Conservation (phyloP, 1,140 invertebrate genomes). For the Ostrea edulis region DNA sequence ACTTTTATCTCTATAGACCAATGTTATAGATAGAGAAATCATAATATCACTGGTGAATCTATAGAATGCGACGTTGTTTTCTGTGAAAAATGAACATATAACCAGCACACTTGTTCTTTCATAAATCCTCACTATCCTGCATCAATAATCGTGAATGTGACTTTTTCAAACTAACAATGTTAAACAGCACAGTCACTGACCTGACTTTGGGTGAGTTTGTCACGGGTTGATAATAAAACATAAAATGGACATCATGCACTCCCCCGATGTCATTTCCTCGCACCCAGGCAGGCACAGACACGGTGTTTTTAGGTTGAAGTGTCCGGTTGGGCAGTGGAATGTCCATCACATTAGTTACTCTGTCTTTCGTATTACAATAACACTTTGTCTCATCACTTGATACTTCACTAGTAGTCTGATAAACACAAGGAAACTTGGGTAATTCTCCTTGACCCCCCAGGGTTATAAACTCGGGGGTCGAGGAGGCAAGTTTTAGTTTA, state of each 20-base stretch:
- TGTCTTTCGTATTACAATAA: conserved; percentile 52
- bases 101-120: too few relatives aligned
- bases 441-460: conserved; percentile 77
- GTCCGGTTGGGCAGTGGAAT: conserved; percentile 70
- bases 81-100: too few relatives aligned
- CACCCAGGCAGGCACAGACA: conserved; percentile 85
- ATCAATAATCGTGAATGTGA: background rate
- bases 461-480: conserved; percentile 85
- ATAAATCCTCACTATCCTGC: background rate
- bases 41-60: too few relatives aligned
- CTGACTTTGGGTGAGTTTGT: conserved; percentile 77
- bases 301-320: conserved; percentile 82
- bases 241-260: conserved; percentile 83
- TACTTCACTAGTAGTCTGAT: conserved; percentile 59
- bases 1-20: too few relatives aligned
- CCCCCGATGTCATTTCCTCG: conserved; percentile 85
- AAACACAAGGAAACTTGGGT: conserved; percentile 69
- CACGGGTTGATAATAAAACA: conserved; percentile 87
- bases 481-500: conserved; percentile 85
- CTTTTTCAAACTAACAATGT: background rate
- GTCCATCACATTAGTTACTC: conserved; percentile 59
- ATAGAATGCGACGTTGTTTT: too few relatives aligned
- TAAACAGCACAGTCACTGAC: conserved; percentile 51
- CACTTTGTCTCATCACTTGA: conserved; percentile 43
- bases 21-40: too few relatives aligned